Conservation (phyloP, 2,797 vertebrate species). For the Poeciliopsis turneri region DNA sequence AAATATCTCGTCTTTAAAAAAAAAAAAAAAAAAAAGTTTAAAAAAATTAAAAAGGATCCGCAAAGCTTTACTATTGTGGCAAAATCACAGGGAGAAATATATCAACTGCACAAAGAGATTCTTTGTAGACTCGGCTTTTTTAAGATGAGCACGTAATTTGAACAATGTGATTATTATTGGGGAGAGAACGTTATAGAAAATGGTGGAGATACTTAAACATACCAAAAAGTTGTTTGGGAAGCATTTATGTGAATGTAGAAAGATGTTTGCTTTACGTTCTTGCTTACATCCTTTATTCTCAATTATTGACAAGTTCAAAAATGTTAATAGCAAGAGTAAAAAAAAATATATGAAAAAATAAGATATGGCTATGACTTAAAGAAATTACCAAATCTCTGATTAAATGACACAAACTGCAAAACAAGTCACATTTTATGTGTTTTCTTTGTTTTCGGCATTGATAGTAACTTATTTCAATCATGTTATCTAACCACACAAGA, state of each 20-base stretch:
- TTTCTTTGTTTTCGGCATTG: not conserved
- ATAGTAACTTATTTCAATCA: constrained; percentile 15
- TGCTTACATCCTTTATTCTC: not conserved
- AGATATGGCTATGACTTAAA: not conserved
- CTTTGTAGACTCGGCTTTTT: not conserved
- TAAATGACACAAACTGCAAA: constrained; percentile 3
- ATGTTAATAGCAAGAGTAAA: not conserved
- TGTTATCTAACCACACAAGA: constrained; percentile 10
- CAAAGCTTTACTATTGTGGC: not conserved
- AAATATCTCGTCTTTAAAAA: not conserved
- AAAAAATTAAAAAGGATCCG: not conserved
- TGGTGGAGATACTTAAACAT: not conserved
- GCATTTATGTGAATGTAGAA: not conserved
- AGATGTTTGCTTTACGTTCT: not conserved
- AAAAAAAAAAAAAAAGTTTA: not conserved
- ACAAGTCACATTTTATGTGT: not conserved
- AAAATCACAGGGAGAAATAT: not conserved
- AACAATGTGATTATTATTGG: not conserved
- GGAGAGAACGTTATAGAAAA: not conserved
- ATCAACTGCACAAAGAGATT: not conserved
- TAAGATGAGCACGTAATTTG: not conserved
- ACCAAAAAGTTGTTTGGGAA: not conserved
- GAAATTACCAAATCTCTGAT: not conserved
- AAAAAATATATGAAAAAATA: not conserved
- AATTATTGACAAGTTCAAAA: not conserved